phyloP scores from a whole-genome alignment of 2,797 vertebrate genomes.

The Cottoperca gobio region DNA sequence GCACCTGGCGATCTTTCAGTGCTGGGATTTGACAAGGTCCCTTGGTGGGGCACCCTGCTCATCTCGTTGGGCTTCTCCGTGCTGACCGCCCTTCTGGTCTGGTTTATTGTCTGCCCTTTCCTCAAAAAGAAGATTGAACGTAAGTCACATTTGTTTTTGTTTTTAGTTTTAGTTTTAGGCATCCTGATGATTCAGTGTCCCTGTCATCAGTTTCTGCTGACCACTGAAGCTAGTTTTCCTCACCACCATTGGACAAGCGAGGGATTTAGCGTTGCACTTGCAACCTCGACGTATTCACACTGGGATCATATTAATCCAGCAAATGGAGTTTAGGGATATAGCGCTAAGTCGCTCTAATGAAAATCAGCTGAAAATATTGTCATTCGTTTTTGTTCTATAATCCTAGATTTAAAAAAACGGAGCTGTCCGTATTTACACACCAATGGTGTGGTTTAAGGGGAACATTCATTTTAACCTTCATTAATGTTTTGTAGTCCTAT shows the following conservation, averaged over 20 bases:
- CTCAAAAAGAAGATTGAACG: slow-evolving; percentile 98
- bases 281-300: slow-evolving; percentile 10
- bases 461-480: not conserved
- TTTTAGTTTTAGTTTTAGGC: not conserved
- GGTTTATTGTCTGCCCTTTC: slow-evolving; percentile 95
- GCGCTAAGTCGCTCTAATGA: slow-evolving; percentile 30
- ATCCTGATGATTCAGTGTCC: slow-evolving; percentile 7
- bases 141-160: slow-evolving; percentile 86
- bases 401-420: slow-evolving; percentile 48
- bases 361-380: slow-evolving; percentile 40
- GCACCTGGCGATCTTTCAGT: slow-evolving; percentile 81
- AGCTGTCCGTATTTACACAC: not conserved
- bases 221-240: slow-evolving; percentile 4
- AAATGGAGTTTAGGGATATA: slow-evolving; percentile 36
- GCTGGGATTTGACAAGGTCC: slow-evolving; percentile 93
- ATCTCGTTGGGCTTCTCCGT: slow-evolving; percentile 90
- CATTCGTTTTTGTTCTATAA: slow-evolving; percentile 44
- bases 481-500: slow-evolving; percentile 11
- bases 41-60: slow-evolving; percentile 93
- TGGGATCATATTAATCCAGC: slow-evolving; percentile 42
- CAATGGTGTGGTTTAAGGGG: not conserved
- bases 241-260: slow-evolving; percentile 5
- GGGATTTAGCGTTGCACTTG: slow-evolving; percentile 12
- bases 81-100: slow-evolving; percentile 91
- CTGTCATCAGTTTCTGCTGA: not conserved